A percentile compares a stretch with the other conserved stretches of the same genome.
Evolutionary conservation across 2,888 invertebrate genomes (phyloP).

Genomic region (Temnothorax unifasciatus): DNA sequence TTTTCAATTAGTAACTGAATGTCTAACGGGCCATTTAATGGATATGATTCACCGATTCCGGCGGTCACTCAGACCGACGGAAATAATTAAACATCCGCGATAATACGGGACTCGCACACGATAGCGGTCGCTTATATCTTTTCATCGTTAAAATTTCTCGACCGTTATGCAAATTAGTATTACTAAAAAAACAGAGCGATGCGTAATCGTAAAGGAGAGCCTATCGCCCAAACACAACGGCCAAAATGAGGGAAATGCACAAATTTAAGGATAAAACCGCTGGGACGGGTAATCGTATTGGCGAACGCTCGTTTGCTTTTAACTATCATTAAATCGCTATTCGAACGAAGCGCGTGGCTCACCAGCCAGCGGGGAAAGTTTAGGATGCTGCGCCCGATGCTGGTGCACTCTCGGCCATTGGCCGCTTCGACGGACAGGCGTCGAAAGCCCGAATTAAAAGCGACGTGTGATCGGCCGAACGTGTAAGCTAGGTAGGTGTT

Average conservation of each 20-base stretch:
- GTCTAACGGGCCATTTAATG: slow-evolving; percentile 30
- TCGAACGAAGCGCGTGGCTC: slow-evolving; percentile 5
- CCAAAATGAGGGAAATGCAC: neutral
- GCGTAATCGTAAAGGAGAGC: neutral
- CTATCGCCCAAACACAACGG: neutral
- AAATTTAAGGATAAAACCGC: neutral
- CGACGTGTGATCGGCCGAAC: slow-evolving; percentile 16
- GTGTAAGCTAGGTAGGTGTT: slow-evolving; percentile 28
- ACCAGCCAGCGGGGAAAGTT: slow-evolving; percentile 16
- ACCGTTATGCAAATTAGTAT: slow-evolving; percentile 5
- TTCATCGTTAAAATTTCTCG: neutral
- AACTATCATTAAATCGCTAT: slow-evolving; percentile 31
- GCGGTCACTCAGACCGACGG: neutral
- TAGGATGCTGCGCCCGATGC: neutral
- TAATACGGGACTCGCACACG: slow-evolving; percentile 10
- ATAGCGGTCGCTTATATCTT: neutral
- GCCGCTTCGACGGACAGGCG: neutral
- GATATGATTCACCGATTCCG: neutral
- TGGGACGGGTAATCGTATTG: slow-evolving; percentile 6
- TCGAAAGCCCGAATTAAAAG: slow-evolving; percentile 41
- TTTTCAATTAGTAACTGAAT: slow-evolving; percentile 45
- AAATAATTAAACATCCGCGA: slow-evolving; percentile 33
- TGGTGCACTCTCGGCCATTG: neutral
- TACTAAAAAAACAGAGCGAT: neutral
- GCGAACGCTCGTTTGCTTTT: slow-evolving; percentile 34